A percentile compares a stretch with the other conserved stretches of the same genome.
These are phyloP conservation scores for Amblyopsis rosae DNA, from an alignment of 2,113 vertebrate species.

Conservation along the genomic window DNA sequence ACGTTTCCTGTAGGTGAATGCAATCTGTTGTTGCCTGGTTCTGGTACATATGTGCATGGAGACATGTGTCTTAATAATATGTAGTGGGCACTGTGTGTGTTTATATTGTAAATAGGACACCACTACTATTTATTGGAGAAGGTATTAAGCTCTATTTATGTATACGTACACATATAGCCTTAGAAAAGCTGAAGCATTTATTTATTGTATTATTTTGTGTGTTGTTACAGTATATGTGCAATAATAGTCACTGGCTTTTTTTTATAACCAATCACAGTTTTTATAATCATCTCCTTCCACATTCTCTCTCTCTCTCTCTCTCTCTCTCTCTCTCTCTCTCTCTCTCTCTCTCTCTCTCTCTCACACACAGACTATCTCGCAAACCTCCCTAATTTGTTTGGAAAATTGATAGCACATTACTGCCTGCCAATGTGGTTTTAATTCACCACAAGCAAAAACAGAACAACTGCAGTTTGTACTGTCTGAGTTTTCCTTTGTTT, in stretches of 20 bases:
- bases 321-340: background rate
- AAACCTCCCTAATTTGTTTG: constrained; percentile 44
- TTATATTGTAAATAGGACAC: constrained; percentile 90
- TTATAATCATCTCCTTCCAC: background rate
- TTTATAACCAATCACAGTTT: constrained; percentile 16
- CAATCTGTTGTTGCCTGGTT: constrained; percentile 31
- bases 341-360: background rate
- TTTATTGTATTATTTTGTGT: constrained; percentile 76
- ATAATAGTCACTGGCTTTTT: constrained; percentile 39
- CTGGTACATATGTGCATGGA: constrained; percentile 33
- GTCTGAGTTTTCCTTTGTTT: constrained; percentile 44
- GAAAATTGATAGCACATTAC: constrained; percentile 44
- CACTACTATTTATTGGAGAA: constrained; percentile 90
- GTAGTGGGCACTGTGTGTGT: constrained; percentile 65
- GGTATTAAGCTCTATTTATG: constrained; percentile 85
- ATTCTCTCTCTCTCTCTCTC: background rate
- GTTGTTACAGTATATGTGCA: constrained; percentile 45
- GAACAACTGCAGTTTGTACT: constrained; percentile 32
- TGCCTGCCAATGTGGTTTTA: constrained; percentile 32
- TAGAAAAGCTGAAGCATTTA: constrained; percentile 65
- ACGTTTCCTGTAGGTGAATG: constrained; percentile 39
- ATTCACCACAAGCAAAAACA: constrained; percentile 42
- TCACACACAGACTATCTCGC: constrained; percentile 22
- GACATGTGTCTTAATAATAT: constrained; percentile 37
- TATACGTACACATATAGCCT: constrained; percentile 64